Evolutionary conservation across 2,888 invertebrate genomes (phyloP), one percentile per base, ranked within the genome.

Genomic region (Phragmatobia fuliginosa): DNA sequence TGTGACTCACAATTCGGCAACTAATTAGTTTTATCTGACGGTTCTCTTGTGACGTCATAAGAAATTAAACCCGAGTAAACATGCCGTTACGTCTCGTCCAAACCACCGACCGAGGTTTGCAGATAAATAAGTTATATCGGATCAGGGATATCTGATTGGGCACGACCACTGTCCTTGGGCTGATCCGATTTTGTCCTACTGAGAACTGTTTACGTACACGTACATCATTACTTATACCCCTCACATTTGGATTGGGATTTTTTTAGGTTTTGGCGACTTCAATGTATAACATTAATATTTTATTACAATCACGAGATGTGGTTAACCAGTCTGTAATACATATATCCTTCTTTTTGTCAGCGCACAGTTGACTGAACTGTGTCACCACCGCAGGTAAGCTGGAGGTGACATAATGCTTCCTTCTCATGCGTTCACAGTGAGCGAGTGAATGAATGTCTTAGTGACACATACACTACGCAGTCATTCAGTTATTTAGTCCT

Each of bases 131-230:
- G 58, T 77, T 62, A 75, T 59, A 59, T 71, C 16, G 65, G 68
- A 65, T 68, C 64, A 71, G 63, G n/a, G 59, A 62, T 65, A 75
- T 75, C 69, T 77, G 75, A 77, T 77, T 77, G 67, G 69, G 60
- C 68, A 66, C 28, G 32, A 45, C 68, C 69, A 62, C 66, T 58
- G 60, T 56, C 77, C 66, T 78, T 75, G 75, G 75, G 71, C 69
- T 71, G 71, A 77, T 77, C 63, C 56, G 59, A 68, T 68, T 73
- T 61, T 59, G 65, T 63, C 36, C 63, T 56, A 56, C 59, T 45
- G 66, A 66, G n/a, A 58, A 56, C 21, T 38, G 28, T 65, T 62
- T 62, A 67, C 62, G 68, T 66, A 77, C 69, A 74, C 67, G 38
- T 28, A 65, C 61, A 58, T 56, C 31, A 41, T 5, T 60, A 58